Conservation (phyloP, 2,797 vertebrate species). For the Balearica regulorum region DNA sequence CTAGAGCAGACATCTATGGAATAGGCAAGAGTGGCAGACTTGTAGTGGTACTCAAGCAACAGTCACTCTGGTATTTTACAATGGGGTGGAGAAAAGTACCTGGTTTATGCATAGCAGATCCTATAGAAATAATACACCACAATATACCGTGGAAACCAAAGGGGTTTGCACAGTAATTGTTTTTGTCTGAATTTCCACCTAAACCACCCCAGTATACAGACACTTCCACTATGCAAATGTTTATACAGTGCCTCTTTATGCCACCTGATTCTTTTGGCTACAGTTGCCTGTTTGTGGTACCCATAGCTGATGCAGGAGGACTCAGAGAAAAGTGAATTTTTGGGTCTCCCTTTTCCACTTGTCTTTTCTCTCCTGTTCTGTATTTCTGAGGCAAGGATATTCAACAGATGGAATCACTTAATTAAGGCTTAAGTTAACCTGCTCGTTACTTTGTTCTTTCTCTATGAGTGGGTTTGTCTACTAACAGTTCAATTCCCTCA, state of each 20-base stretch:
- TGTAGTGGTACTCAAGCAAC: not conserved
- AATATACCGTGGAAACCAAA: not conserved
- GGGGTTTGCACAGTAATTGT: not conserved
- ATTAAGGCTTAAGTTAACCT: conserved; percentile 47
- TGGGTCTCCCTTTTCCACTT: not conserved
- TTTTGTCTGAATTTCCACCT: not conserved
- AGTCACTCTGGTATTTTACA: not conserved
- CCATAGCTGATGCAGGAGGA: not conserved
- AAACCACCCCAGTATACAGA: not conserved
- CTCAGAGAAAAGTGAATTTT: not conserved
- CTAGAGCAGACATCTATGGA: not conserved
- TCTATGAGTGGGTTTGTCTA: conserved; percentile 59
- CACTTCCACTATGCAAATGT: not conserved
- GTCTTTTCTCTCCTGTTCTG: conserved; percentile 31
- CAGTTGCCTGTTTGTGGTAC: not conserved
- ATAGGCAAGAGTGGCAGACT: not conserved
- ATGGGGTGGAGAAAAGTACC: not conserved
- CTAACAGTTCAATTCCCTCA: conserved; percentile 69
- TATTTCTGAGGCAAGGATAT: conserved; percentile 47
- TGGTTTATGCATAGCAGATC: not conserved
- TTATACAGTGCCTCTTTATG: not conserved
- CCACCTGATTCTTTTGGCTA: not conserved
- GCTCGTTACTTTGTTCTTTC: conserved; percentile 48
- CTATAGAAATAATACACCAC: not conserved
- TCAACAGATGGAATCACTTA: conserved; percentile 65